These are phyloP conservation scores for Eulacestoma nigropectus DNA, from an alignment of 2,113 vertebrate species.

Conservation along the genomic window DNA sequence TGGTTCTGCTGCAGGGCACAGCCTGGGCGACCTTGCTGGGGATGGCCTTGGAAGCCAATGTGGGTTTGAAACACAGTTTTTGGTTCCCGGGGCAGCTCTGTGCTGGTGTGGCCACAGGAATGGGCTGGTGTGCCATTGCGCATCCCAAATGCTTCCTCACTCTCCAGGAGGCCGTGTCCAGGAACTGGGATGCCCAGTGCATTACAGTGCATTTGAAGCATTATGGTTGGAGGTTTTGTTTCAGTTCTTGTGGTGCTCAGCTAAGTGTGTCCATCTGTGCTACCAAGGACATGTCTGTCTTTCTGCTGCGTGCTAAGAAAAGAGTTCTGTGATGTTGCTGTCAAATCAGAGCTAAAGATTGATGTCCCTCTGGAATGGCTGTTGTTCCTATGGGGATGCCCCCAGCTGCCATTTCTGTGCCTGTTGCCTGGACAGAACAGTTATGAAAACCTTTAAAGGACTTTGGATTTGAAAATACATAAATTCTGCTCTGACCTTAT, in stretches of 20 bases:
- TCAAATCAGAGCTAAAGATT: background rate
- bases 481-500: background rate
- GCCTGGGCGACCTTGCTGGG: background rate
- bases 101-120: background rate
- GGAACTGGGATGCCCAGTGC: background rate
- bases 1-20: rapidly evolving
- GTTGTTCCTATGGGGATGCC: background rate
- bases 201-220: rapidly evolving
- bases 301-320: background rate
- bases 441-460: background rate
- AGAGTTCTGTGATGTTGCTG: background rate
- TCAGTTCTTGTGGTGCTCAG: background rate
- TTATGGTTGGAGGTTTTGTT: background rate
- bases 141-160: background rate
- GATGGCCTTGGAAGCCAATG: background rate
- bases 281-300: background rate
- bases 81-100: background rate
- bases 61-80: background rate
- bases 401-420: background rate
- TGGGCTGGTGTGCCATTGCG: rapidly evolving
- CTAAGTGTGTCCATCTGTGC: background rate
- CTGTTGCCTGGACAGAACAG: background rate
- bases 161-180: rapidly evolving
- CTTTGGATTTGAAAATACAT: background rate
- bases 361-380: background rate